A percentile compares a stretch with the other conserved stretches of the same genome.
Conservation (phyloP, 92 coral and sea anemone genomes). For the Chrysogorgia sp. region DNA sequence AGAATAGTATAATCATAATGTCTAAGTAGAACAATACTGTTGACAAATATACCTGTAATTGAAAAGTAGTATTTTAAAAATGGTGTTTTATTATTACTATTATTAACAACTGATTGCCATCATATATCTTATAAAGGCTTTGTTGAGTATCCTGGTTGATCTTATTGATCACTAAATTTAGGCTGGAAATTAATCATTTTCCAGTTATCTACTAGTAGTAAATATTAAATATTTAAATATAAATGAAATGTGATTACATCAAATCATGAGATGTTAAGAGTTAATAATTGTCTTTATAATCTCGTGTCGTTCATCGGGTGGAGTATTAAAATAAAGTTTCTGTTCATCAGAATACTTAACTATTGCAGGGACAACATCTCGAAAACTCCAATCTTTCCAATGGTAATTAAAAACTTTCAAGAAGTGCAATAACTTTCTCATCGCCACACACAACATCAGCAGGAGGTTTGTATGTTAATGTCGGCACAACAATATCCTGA, state of each 20-base stretch:
- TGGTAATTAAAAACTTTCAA: conserved; percentile 89
- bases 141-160: too few species aligned
- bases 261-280: not conserved
- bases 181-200: too few species aligned
- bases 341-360: conserved; percentile 87
- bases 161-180: too few species aligned
- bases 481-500: conserved; percentile 69
- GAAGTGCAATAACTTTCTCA: conserved; percentile 80
- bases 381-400: conserved; percentile 86
- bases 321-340: conserved; percentile 78
- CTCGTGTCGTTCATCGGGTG: conserved; percentile 82
- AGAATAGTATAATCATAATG: too few species aligned
- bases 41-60: too few species aligned
- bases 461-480: conserved; percentile 64
- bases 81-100: too few species aligned
- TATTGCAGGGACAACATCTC: conserved; percentile 79
- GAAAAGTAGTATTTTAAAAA: too few species aligned
- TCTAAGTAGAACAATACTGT: too few species aligned
- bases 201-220: too few species aligned
- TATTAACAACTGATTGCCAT: too few species aligned
- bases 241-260: not conserved
- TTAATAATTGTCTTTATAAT: conserved; percentile 30
- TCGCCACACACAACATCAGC: conserved; percentile 82
- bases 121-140: too few species aligned
- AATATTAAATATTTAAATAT: not conserved